Percentiles rank a stretch among this genome's conserved stretches.
phyloP scores from a whole-genome alignment of 1,140 invertebrate genomes.

The Teleopsis dalmanni region DNA sequence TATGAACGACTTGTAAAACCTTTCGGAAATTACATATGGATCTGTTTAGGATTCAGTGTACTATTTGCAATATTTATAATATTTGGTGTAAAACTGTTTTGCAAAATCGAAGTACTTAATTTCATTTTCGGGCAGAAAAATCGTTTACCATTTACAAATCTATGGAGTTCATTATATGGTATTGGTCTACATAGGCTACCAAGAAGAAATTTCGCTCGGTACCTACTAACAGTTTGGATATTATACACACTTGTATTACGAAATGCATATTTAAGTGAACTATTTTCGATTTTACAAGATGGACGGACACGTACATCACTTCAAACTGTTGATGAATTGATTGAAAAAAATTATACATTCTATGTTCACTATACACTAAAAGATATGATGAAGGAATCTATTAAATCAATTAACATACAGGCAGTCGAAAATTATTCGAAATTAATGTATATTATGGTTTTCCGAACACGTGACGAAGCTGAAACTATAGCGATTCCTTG shows the following conservation, averaged over 20 bases:
- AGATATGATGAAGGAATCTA: too few species aligned
- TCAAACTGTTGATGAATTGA: conserved; percentile 17
- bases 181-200: conserved; percentile 10
- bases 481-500: too few species aligned
- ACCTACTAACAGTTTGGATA: conserved; percentile 25
- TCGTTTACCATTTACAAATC: conserved; percentile 19
- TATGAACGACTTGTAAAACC: conserved; percentile 26
- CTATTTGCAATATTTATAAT: conserved; percentile 18
- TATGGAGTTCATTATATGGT: conserved; percentile 25
- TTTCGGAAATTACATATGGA: conserved; percentile 26
- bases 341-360: conserved; percentile 20
- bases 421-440: conserved; percentile 1
- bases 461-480: too few species aligned
- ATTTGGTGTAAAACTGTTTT: conserved; percentile 4
- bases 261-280: conserved; percentile 31
- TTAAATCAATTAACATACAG: not conserved
- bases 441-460: too few species aligned
- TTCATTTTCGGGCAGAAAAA: conserved; percentile 27
- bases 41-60: conserved; percentile 20
- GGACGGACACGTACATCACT: conserved; percentile 17
- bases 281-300: conserved; percentile 33
- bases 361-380: too few species aligned
- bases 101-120: conserved; percentile 1
- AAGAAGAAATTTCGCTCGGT: conserved; percentile 28
- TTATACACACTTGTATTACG: conserved; percentile 27